These are phyloP conservation scores for Sebastes cheni DNA, from an alignment of 2,797 vertebrate species.

Conservation along the genomic window DNA sequence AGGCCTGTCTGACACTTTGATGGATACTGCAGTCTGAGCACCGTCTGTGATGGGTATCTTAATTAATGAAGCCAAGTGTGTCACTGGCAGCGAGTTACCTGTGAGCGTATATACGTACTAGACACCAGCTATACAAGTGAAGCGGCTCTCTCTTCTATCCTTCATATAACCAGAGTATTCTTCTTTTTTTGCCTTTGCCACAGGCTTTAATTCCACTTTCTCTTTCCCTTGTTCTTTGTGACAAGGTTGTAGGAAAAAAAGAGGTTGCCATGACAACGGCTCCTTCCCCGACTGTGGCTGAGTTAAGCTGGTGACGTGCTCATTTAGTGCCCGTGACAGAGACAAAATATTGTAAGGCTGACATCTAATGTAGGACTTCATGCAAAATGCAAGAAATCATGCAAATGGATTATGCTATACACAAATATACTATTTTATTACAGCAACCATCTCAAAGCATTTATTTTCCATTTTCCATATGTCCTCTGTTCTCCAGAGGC, in stretches of 20 bases:
- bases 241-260: constrained; percentile 67
- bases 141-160: not conserved
- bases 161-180: constrained; percentile 6
- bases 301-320: constrained; percentile 65
- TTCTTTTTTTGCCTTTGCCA: constrained; percentile 47
- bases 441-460: not conserved
- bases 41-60: constrained; percentile 35
- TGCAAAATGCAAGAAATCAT: not conserved
- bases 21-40: constrained; percentile 41
- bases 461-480: not conserved
- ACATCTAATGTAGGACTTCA: constrained; percentile 10
- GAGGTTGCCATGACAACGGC: constrained; percentile 66
- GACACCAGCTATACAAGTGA: constrained; percentile 11
- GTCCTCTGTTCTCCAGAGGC: not conserved
- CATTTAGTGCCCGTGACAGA: constrained; percentile 70
- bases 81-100: constrained; percentile 32
- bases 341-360: constrained; percentile 29
- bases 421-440: not conserved
- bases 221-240: constrained; percentile 59
- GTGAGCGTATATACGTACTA: constrained; percentile 7
- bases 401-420: not conserved
- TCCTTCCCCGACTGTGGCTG: constrained; percentile 64
- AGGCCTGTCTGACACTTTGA: constrained; percentile 47
- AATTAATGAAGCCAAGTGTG: constrained; percentile 47
- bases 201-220: constrained; percentile 60